Percentiles rank a stretch among this genome's conserved stretches.
phyloP scores from a whole-genome alignment of 2,113 vertebrate genomes.

The Vanacampus margaritifer region DNA sequence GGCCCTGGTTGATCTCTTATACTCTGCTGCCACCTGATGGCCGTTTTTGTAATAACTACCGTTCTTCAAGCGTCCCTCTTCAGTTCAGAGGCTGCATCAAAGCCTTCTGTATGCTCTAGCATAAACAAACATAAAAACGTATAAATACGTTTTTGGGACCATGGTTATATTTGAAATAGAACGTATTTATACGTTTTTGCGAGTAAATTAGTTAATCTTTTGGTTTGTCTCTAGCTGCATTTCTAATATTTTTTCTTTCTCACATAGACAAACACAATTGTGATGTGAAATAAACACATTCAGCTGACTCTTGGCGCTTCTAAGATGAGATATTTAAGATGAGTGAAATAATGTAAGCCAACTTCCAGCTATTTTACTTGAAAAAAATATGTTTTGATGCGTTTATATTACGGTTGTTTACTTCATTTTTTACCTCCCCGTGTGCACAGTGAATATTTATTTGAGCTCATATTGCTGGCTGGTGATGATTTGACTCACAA shows the following conservation, averaged over 20 bases:
- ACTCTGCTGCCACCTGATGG: too few species aligned
- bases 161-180: too few species aligned
- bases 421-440: neutral
- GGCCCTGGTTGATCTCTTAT: too few species aligned
- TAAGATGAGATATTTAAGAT: constrained; percentile 2
- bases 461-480: constrained; percentile 22
- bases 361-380: neutral
- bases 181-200: too few species aligned
- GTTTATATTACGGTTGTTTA: constrained; percentile 3
- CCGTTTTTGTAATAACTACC: too few species aligned
- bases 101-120: too few species aligned
- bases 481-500: constrained; percentile 42
- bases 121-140: too few species aligned
- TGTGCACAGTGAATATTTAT: constrained; percentile 14
- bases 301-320: constrained; percentile 24
- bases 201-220: too few species aligned
- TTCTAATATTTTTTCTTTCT: constrained; percentile 10
- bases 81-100: too few species aligned
- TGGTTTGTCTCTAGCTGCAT: neutral
- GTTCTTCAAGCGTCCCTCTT: too few species aligned
- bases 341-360: neutral
- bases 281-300: constrained; percentile 10
- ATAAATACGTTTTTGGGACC: too few species aligned
- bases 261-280: neutral
- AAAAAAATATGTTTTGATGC: constrained; percentile 2